Base-by-base conservation (phyloP, 2,888 invertebrate species). In the Cylloceria caligata region DNA sequence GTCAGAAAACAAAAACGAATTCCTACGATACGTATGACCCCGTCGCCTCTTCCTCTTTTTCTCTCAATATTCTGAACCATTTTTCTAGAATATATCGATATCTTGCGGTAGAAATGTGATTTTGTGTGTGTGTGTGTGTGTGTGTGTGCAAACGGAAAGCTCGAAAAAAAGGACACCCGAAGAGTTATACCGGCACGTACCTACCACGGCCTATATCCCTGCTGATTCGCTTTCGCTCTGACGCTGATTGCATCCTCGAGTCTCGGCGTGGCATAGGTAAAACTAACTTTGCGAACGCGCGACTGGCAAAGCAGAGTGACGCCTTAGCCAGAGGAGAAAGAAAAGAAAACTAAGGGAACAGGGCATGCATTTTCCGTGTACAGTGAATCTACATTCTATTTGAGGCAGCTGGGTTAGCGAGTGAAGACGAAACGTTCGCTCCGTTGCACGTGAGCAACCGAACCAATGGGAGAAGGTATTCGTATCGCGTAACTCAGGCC, bases 261-360 rank as follows among this genome's bases (percentile, higher is more conserved):
- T 82, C 82, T 82, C 71, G 34, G 30, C 74, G 79, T 71, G 65
- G 83, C 85, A 84, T 84, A 39, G 68, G 49, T 71, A 82, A 88
- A 89, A 86, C 87, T 88, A 88, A 89, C 86, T 89, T 89, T 87
- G 76, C 86, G 81, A 85, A 83, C 80, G 81, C 80, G 81, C 72
- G 74, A 71, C 65, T 24, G 27, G 34, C 55, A 72, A 72, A 81
- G 73, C 55, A 52, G 55, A 74, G 64, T 62, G 64, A 74, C 42
- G 73, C 39, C 62, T 30, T 55, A 62, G 74, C 64, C 39, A 60
- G 27, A 7, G 69, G 62, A 64, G 19, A 24, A 45, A 45, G 52
- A 69, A 81, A 64, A 57, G 64, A 64, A 68, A 69, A 71, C 49
- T 74, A 71, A 74, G 30, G 65, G 55, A 34, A 71, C 21, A 69